These are phyloP conservation scores for Drosophila ironensis DNA, from an alignment of 1,140 invertebrate genomes.

Conservation along the genomic window DNA sequence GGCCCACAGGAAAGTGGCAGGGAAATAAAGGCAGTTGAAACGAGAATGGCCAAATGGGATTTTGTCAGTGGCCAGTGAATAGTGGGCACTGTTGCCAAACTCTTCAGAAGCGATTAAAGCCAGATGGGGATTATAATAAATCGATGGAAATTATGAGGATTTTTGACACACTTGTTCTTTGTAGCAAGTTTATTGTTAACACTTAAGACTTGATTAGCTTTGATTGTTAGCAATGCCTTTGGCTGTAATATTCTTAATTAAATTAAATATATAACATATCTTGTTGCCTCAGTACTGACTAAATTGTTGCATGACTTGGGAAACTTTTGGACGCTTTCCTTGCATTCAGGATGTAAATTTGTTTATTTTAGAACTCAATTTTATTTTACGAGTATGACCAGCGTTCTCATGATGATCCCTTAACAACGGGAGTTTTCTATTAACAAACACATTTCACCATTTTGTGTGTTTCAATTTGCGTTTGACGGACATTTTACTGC, in stretches of 20 bases:
- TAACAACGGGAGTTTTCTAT: conserved; percentile 12
- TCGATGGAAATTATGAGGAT: background rate
- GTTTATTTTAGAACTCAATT: conserved; percentile 9
- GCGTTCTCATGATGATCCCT: conserved; percentile 15
- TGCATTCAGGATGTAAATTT: background rate
- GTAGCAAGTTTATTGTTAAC: too few relatives aligned
- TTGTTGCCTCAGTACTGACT: too few relatives aligned
- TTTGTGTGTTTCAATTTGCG: conserved; percentile 30
- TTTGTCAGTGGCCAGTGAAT: conserved; percentile 1
- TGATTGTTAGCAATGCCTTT: too few relatives aligned
- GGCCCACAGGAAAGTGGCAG: background rate
- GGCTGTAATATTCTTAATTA: too few relatives aligned
- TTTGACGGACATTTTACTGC: conserved; percentile 24
- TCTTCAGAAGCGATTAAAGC: background rate
- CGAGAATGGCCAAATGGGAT: background rate
- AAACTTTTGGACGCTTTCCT: too few relatives aligned
- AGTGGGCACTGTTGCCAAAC: background rate
- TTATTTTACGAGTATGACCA: conserved; percentile 3
- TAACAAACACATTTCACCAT: conserved; percentile 18
- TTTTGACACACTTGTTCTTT: too few relatives aligned
- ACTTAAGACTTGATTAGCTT: too few relatives aligned
- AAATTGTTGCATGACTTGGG: too few relatives aligned
- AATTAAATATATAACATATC: too few relatives aligned
- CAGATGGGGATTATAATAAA: background rate
- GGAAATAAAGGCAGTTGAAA: background rate